Evolutionary conservation across 2,888 invertebrate genomes (phyloP), one percentile per base, ranked within the genome.

Genomic region (Aphidius colemani): DNA sequence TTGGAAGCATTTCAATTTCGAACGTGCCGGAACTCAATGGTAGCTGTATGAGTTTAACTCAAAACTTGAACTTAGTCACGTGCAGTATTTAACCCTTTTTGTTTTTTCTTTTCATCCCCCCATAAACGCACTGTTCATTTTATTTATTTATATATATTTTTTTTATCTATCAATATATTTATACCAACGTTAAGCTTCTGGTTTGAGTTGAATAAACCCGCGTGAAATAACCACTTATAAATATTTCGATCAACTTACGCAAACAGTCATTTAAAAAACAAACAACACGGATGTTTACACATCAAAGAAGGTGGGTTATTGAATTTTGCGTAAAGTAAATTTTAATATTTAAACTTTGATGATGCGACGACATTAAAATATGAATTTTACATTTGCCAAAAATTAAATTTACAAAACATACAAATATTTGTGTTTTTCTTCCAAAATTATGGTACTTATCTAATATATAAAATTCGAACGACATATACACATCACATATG

Each of bases 181-280:
- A 30, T 30, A 30, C 4, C 0, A 5, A 30, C 30, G 3, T 30
- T 30, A 30, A 30, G 30, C 57, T 57, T 30, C 10, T 46, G 48
- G 48, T 57, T 48, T 39, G 30, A 30, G 30, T 30, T 30, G 30
- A 30, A 5, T 18, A 30, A 46, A 46, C 40, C 11, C 30, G 7
- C 39, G 57, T 48, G 9, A n/a, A 43, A 41, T 4, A 39, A 63
- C 64, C 67, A 75, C 73, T 75, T 73, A 72, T 70, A 10, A 70
- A 74, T 76, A 75, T 75, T 76, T 76, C 75, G 73, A 75, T 76
- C 75, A 75, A 70, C 69, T 70, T 71, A 68, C 53, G 70, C 70
- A 76, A 75, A 76, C 75, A 76, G 61, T 66, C 70, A 67, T 65
- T 64, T 70, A 63, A 66, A 67, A 65, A 63, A 53, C 61, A 65